phyloP scores from a whole-genome alignment of 2,797 vertebrate genomes.

The Microchirus variegatus region DNA sequence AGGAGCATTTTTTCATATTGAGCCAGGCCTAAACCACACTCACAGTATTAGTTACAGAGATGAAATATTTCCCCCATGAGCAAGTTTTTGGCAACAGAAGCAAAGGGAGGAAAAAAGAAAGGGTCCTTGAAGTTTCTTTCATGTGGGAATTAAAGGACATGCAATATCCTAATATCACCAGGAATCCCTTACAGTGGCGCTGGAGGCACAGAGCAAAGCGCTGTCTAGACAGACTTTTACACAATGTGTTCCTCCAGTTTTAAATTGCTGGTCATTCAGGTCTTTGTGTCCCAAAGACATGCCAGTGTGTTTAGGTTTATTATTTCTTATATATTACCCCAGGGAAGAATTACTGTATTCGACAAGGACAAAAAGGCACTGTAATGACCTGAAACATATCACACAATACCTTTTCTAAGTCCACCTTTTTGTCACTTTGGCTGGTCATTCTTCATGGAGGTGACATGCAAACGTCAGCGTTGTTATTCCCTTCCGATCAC shows the following conservation, averaged over 20 bases:
- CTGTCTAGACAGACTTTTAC: background rate
- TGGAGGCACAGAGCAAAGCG: background rate
- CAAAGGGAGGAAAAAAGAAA: background rate
- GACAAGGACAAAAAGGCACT: too few species aligned
- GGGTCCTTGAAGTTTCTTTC: background rate
- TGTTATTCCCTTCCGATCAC: too few species aligned
- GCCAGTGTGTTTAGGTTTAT: too few species aligned
- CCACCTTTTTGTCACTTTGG: too few species aligned
- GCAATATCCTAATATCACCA: background rate
- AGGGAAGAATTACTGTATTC: too few species aligned
- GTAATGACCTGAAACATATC: too few species aligned
- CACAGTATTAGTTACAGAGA: background rate
- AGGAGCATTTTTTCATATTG: background rate
- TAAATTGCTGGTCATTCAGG: background rate
- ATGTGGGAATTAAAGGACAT: background rate
- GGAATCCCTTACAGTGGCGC: background rate
- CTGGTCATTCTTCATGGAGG: too few species aligned
- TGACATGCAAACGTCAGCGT: too few species aligned
- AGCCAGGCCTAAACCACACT: background rate
- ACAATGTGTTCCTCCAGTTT: background rate
- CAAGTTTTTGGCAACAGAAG: background rate
- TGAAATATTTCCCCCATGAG: background rate
- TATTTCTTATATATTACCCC: too few species aligned
- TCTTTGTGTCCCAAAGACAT: background rate
- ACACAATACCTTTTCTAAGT: too few species aligned